Evolutionary conservation across 2,888 invertebrate genomes (phyloP).

Genomic region (Cosmia pyralina): DNA sequence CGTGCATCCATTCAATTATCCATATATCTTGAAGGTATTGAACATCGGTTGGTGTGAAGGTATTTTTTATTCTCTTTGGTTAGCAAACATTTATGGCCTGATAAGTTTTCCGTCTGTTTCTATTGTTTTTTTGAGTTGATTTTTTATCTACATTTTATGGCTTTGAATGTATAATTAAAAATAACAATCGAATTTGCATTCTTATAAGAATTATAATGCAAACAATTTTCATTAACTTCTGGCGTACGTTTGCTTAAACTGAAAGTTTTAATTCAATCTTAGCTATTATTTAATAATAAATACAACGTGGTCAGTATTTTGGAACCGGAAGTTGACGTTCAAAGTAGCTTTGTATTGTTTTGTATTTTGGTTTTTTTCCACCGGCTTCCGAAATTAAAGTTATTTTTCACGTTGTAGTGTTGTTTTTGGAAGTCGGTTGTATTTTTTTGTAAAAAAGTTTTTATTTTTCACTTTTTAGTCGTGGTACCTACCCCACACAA

Average conservation of each 20-base stretch:
- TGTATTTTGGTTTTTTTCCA: no score
- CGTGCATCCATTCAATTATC: slow-evolving; percentile 71
- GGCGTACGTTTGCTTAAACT: not conserved
- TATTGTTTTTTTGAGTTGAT: not conserved
- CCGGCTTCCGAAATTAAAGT: no score
- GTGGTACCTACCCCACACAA: no score
- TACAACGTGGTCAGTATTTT: not conserved
- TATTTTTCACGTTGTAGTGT: no score
- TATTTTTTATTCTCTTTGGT: slow-evolving; percentile 47
- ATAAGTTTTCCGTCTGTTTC: slow-evolving; percentile 33
- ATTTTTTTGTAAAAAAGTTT: no score
- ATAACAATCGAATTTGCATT: not conserved
- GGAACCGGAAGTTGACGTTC: not conserved
- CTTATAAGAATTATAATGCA: not conserved
- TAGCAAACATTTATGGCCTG: slow-evolving; percentile 42
- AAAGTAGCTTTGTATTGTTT: no score
- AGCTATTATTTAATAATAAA: not conserved
- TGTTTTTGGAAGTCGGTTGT: no score
- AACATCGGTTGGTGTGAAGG: slow-evolving; percentile 21
- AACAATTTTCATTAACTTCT: not conserved
- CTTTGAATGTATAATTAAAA: not conserved
- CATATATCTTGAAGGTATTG: slow-evolving; percentile 65
- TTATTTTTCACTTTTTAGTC: no score
- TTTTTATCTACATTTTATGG: not conserved
- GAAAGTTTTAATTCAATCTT: no score